Base-by-base conservation (phyloP, 92 coral and sea anemone species). In the Epizoanthus fatuus region DNA sequence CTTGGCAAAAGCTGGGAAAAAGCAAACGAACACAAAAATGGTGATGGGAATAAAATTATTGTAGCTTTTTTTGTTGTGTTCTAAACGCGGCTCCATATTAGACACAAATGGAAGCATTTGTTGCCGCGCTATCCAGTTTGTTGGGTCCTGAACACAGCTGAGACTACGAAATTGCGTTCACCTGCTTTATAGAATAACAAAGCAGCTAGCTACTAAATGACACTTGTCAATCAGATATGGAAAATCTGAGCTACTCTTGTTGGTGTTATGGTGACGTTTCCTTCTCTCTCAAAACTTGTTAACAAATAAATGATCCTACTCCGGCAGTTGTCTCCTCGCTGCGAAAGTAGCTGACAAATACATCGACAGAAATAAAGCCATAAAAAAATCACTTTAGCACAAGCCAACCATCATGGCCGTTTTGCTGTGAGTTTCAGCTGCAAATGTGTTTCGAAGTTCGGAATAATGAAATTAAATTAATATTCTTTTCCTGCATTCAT, bases 101-200 rank as follows among this genome's bases (percentile, higher is more conserved):
- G 32, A 76, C 56, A 67, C 69, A 57, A 76, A 57, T 38, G 32
- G 15, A 49, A 44, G 32, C 38, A 52, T 32, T n/a, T 75, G 60
- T 55, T 25, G 12, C 3, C 38, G 40, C 59, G 37, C 1, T 29
- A 16, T 71, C 32, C 12, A 8, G 69, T 22, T 76, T 37, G 10
- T 58, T 10, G 59, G n/a, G 53, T 19, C 10, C 9, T n/a, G 45
- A 20, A 16, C 13, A 58, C 81, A 76, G 81, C 81, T 76, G 81
- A 76, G 19, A 57, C 44, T 7, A 57, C 69, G 32, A 58, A 58
- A 13, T 17, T 56, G 53, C 0, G 3, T 8, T 10, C 53, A 49
- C 53, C 53, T 49, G 53, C 53, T 49, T 8, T 8, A 49, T 7
- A 49, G 12, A 8, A 49, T 4, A 0, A 65, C 57, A 65, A 19